These are phyloP conservation scores for zebrafish (Danio rerio) DNA, from an alignment of 2,113 vertebrate genomes.

Conservation along the genomic window GRCz12tu NC_133181.1:55119501-55120000, in stretches of 20 bases:
- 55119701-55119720: neutral
- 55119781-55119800: constrained; percentile 11
- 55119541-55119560: too few species aligned
- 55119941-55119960: constrained; percentile 7
- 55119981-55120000: too few species aligned
- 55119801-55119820: neutral
- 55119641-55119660: neutral
- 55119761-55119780: neutral
- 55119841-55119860: constrained; percentile 15
- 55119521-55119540: too few species aligned
- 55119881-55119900: neutral
- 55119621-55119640: too few species aligned
- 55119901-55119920: constrained; percentile 15
- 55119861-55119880: constrained; percentile 6
- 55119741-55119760: neutral
- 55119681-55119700: neutral
- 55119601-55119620: too few species aligned
- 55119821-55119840: constrained; percentile 21
- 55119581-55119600: too few species aligned
- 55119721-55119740: neutral
- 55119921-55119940: neutral
- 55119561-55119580: too few species aligned
- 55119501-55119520: too few species aligned
- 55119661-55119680: neutral
- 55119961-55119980: too few species aligned